Percentiles rank a stretch among this genome's conserved stretches.
Evolutionary conservation across 1,140 invertebrate species (phyloP).

Genomic region (Sycophila sp.): DNA sequence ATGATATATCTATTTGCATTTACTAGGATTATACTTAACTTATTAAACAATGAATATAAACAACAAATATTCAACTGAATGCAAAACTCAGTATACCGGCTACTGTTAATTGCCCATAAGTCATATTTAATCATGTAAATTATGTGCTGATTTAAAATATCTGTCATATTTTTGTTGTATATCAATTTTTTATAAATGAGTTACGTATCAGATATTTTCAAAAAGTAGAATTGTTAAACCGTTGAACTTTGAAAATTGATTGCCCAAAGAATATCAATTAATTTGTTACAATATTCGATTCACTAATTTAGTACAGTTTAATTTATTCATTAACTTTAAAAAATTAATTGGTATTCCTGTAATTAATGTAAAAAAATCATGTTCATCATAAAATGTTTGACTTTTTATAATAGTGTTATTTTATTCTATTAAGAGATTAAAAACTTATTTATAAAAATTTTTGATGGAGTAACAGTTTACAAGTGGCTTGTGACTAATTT

Average conservation of each 20-base stretch:
- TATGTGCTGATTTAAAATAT: background rate
- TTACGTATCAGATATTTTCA: too few relatives aligned
- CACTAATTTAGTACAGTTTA: background rate
- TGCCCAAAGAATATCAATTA: background rate
- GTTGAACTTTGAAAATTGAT: too few relatives aligned
- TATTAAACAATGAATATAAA: constrained; percentile 8
- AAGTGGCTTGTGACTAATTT: background rate
- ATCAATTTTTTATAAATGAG: background rate
- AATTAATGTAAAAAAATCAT: background rate
- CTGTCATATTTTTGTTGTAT: background rate
- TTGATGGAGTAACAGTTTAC: background rate
- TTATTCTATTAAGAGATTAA: constrained; percentile 5
- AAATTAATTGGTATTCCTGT: constrained; percentile 14
- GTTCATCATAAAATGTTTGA: background rate
- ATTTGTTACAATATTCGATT: constrained; percentile 10
- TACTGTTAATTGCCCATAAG: constrained; percentile 2
- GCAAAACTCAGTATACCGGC: background rate
- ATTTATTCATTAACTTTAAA: background rate
- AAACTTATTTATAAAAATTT: background rate
- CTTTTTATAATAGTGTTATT: background rate
- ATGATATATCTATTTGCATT: constrained; percentile 8
- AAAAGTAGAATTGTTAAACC: too few relatives aligned
- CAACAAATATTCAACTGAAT: constrained; percentile 1
- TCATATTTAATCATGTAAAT: background rate
- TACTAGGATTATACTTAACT: constrained; percentile 8